Evolutionary conservation across 2,797 vertebrate genomes (phyloP), one percentile per base, ranked within the genome.

Genomic region (Onychomys arenicola): DNA sequence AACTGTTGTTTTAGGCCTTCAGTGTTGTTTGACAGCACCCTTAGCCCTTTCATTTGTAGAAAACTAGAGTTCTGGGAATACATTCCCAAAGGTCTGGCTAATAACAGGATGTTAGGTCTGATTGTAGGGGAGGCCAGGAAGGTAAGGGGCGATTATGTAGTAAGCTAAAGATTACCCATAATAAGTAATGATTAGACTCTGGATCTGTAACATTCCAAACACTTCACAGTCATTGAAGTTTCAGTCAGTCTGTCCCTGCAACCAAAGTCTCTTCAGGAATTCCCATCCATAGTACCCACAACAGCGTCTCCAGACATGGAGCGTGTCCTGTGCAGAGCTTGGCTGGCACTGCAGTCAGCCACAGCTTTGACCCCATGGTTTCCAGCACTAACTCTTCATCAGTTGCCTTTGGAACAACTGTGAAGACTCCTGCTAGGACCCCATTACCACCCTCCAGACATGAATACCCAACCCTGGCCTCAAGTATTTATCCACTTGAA

Each of bases 281-380:
- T 34, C 76, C 10, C 46, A 21, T 8, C 32, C 11, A n/a, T 5
- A 67, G 32, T 25, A 25, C 37, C 37, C 25, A 93, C 65, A 63
- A 16, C 90, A 82, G 2, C 8, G 23, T 80, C 76, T 19, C 32
- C 76, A 11, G 2, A 21, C 7, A 0, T 13, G 77, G 19, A 55
- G 25, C 0, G 0, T 29, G 13, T 43, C n/a, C 23, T 0, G 0
- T 3, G 3, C 37, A 14, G 37, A 81, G 19, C 37, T 37, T 43
- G 37, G 25, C 0, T 49, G 34, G 6, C n/a, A 40, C 73, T 92
- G 25, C 61, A 34, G 4, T 6, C 29, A 59, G 46, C 21, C 6
- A 2, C 19, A 37, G 37, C 61, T 17, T 73, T 23, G 8, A 14
- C 6, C n/a, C 32, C 21, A 0, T 49, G n/a, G 14, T 91, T 78